Evolutionary conservation across 1,140 invertebrate species (phyloP), one percentile per base, ranked within the genome.

Genomic region (Eubasilissa regina): DNA sequence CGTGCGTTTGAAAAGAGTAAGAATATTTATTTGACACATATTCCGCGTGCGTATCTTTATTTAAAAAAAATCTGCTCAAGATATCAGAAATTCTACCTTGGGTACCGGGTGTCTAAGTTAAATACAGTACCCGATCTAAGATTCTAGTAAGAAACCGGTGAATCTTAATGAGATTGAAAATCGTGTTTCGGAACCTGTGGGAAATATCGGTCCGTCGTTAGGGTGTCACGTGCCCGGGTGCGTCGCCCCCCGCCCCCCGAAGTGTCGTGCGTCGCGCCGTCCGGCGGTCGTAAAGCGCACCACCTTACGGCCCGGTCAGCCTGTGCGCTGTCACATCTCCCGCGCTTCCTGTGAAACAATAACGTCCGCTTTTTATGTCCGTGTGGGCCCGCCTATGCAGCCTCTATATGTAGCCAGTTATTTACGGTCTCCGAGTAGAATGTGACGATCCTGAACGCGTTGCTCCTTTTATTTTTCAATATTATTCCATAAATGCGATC

Each of bases 261-360:
- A 55, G 53, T 64, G 21, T 64, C 58, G 64, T 15, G 44, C 25
- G 17, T 13, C 68, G 58, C 58, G 72, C 55, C 72, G 17, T 17
- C 25, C 72, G 25, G 21, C n/a, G 70, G 25, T 47, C 51, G 53
- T 74, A 74, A 74, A 74, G n/a, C 21, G 72, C 72, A 44, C 55
- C 64, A 74, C 72, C 72, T 74, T 74, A 74, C 17, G 11, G 25
- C 44, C 25, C 72, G 51, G 72, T 74, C 72, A 58, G 60, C 7
- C 70, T 15, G 70, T 43, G 48, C n/a, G 51, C 51, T 47, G 51
- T 58, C 72, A 56, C 72, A 19, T 74, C 51, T 53, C 68, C 51
- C 51, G 68, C 48, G 68, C 68, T 45, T 56, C 51, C 53, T 45
- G 25, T 19, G 51, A 44, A 19, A 56, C 53, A 56, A 74, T 74